A percentile compares a stretch with the other conserved stretches of the same genome.
Conservation (phyloP, 2,888 invertebrate species). For the Morinoia aosen region DNA sequence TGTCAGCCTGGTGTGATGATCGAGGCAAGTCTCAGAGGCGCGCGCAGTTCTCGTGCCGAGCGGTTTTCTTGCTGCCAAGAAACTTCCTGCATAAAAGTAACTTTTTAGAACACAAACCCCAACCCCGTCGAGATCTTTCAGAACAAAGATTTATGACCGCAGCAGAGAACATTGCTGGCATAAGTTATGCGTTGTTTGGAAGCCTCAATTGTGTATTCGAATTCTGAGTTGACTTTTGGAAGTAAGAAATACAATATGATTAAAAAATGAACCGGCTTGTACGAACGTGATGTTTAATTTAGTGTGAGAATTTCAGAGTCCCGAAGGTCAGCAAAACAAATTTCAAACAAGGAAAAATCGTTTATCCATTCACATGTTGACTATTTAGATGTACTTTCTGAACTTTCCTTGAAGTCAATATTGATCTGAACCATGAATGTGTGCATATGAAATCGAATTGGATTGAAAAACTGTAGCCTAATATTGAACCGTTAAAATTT, state of each 20-base stretch:
- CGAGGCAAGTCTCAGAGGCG: not conserved
- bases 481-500: not conserved
- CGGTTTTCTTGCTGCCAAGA: not conserved
- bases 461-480: not conserved
- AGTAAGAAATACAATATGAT: not conserved
- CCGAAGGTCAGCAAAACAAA: not conserved
- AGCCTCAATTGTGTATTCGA: not conserved
- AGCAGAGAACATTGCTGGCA: not conserved
- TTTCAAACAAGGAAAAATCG: not conserved
- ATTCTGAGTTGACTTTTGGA: not conserved
- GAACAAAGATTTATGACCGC: not conserved
- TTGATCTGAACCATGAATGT: not conserved
- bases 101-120: not conserved
- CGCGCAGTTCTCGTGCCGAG: not conserved
- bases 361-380: not conserved
- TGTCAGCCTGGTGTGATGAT: not conserved
- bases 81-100: not conserved
- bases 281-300: not conserved
- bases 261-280: not conserved
- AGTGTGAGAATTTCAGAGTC: not conserved
- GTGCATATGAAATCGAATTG: not conserved
- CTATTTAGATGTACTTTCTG: not conserved
- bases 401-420: not conserved
- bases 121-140: not conserved
- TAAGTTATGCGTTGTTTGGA: not conserved